These are phyloP conservation scores for Oryctolagus cuniculus DNA, from an alignment of 2,113 vertebrate species.

Conservation along the genomic window DNA sequence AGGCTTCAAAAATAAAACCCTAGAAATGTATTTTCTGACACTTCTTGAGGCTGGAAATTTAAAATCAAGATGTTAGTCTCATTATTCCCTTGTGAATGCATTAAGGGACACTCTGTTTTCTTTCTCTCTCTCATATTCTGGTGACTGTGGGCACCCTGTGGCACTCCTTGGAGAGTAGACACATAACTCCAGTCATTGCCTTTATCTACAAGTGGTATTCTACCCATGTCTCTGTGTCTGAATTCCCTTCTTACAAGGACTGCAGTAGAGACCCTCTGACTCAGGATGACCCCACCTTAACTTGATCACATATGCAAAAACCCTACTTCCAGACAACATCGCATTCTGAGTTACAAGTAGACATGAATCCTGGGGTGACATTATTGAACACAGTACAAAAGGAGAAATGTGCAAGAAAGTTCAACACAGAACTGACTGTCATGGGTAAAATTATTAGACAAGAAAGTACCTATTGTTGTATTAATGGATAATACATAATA, in stretches of 20 bases:
- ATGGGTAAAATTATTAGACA: neutral
- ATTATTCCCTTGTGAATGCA: neutral
- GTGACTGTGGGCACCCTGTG: rapidly evolving
- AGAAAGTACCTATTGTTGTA: neutral
- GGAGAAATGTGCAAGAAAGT: neutral
- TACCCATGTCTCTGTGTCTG: neutral
- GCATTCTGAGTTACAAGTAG: neutral
- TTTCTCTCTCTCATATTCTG: neutral
- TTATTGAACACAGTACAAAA: neutral
- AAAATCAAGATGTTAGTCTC: neutral
- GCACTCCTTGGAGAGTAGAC: neutral
- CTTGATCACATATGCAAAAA: neutral
- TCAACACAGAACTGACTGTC: neutral
- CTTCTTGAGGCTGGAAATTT: neutral
- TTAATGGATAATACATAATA: neutral
- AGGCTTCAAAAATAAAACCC: neutral
- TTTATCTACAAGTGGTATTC: rapidly evolving
- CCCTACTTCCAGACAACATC: neutral
- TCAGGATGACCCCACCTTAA: neutral
- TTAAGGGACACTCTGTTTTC: too few relatives aligned
- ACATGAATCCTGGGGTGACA: neutral
- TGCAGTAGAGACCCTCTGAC: neutral
- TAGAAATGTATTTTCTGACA: neutral
- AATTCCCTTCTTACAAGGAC: neutral
- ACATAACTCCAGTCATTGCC: neutral